Evolutionary conservation across 2,888 invertebrate species (phyloP), one percentile per base, ranked within the genome.

Genomic region (Nipponacmea schrenckii): DNA sequence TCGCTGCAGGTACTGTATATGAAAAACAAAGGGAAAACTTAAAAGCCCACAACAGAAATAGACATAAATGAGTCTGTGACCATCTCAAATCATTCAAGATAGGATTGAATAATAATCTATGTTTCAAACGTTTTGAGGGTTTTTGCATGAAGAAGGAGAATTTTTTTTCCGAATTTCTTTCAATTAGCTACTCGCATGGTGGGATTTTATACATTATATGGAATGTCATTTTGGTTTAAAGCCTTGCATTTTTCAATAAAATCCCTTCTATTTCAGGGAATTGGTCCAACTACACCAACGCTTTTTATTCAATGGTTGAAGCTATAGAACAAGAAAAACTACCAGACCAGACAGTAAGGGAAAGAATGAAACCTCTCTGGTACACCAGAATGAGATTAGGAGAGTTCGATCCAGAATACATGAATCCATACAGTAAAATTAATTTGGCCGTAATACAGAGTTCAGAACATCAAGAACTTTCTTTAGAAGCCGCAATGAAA

Each of bases 371-470:
- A 45, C 77, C 77, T 14, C 62, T 78, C 62, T 76, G 77, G 64
- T 66, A 69, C 31, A 71, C 76, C 0, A 39, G 78, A 26, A 74
- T 78, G 77, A 72, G 70, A 31, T 68, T 78, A 12, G 78, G 78
- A 14, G 78, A 78, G 46, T 78, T 78, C 50, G 78, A 78, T 56
- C 78, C 77, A 0, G 72, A 71, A 10, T 26, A 62, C 7, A 79
- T 79, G 80, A 81, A 81, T 70, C 83, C 83, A 0, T 83, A 81
- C 75, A 69, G 62, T 8, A 62, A 71, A 14, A 73, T 81, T 24
- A 68, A 71, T 39, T 50, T 78, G 45, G 71, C 76, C 12, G 75
- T 79, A 8, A 70, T 83, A 5, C 80, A 80, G 73, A 79, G 78
- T 66, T 50, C 24, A 20, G 73, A 46, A 4, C 83, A 83, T 65